Conservation (phyloP, 1,140 invertebrate species). For the Trissolcus basalis region DNA sequence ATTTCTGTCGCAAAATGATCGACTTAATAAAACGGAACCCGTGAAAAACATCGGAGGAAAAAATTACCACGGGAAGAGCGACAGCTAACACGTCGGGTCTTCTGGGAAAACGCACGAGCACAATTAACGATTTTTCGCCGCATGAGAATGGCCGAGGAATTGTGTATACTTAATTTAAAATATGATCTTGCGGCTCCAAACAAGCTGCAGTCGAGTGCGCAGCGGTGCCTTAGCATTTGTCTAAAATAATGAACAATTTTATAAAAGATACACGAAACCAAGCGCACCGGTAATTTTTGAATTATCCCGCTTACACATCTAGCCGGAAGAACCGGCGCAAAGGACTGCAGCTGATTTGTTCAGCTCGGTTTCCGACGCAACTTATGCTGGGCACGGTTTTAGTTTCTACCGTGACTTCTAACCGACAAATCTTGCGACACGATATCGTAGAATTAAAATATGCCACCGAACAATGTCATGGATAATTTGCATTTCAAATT, state of each 20-base stretch:
- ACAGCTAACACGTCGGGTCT: too few species aligned
- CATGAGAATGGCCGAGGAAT: background rate
- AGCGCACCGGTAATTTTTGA: constrained; percentile 27
- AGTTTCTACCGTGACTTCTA: too few species aligned
- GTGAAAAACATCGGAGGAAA: background rate
- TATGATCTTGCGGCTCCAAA: constrained; percentile 1
- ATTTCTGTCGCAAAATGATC: constrained; percentile 10
- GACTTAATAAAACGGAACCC: constrained; percentile 12
- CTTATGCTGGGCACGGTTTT: too few species aligned
- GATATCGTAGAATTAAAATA: too few species aligned
- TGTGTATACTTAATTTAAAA: constrained; percentile 17
- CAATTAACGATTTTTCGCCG: constrained; percentile 16
- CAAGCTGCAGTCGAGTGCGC: constrained; percentile 1
- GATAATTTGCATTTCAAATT: too few species aligned
- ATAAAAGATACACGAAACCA: constrained; percentile 15
- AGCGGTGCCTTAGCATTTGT: constrained; percentile 10
- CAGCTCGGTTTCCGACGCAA: constrained; percentile 45
- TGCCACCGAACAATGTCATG: too few species aligned
- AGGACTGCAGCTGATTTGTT: constrained; percentile 28
- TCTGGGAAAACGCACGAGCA: constrained; percentile 1
- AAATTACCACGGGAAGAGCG: background rate
- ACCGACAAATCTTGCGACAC: too few species aligned
- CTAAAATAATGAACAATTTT: constrained; percentile 32
- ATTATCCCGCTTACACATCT: constrained; percentile 30
- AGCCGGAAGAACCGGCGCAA: constrained; percentile 16